A percentile compares a stretch with the other conserved stretches of the same genome.
Evolutionary conservation across 1,140 invertebrate species (phyloP).

Genomic region (Drosophila rufa): DNA sequence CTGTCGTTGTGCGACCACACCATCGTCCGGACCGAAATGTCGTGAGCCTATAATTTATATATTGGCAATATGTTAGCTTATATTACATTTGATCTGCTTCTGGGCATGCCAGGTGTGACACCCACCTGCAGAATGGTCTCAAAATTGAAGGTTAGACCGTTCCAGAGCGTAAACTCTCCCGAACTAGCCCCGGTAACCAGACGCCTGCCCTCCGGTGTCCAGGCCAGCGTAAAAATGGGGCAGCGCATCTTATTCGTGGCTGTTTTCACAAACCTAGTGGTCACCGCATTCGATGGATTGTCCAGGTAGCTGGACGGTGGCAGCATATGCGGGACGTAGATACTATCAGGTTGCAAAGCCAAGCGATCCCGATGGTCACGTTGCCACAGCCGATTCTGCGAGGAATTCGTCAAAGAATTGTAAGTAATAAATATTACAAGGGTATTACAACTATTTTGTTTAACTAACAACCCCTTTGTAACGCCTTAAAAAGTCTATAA

Average conservation of each 20-base stretch:
- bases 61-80: neutral
- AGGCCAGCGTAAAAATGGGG: slow-evolving; percentile 99
- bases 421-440: neutral
- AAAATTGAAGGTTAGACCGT: slow-evolving; percentile 99
- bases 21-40: slow-evolving; percentile 98
- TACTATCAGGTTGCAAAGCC: slow-evolving; percentile 95
- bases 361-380: slow-evolving; percentile 94
- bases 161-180: slow-evolving; percentile 99
- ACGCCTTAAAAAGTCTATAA: too few relatives aligned
- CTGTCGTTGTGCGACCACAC: slow-evolving; percentile 99
- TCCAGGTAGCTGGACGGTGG: slow-evolving; percentile 95
- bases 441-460: too few relatives aligned
- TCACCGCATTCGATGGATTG: slow-evolving; percentile 98
- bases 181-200: slow-evolving; percentile 99
- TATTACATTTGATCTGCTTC: neutral
- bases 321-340: slow-evolving; percentile 94
- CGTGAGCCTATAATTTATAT: slow-evolving; percentile 93
- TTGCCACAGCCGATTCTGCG: slow-evolving; percentile 96
- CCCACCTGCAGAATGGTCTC: slow-evolving; percentile 99
- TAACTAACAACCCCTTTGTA: too few relatives aligned
- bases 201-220: slow-evolving; percentile 99
- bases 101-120: slow-evolving; percentile 6
- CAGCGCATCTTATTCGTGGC: slow-evolving; percentile 99
- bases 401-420: slow-evolving; percentile 11
- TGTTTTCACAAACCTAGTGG: slow-evolving; percentile 98